Evolutionary conservation across 2,888 invertebrate genomes (phyloP).

Genomic region (Cheilosia impressa): DNA sequence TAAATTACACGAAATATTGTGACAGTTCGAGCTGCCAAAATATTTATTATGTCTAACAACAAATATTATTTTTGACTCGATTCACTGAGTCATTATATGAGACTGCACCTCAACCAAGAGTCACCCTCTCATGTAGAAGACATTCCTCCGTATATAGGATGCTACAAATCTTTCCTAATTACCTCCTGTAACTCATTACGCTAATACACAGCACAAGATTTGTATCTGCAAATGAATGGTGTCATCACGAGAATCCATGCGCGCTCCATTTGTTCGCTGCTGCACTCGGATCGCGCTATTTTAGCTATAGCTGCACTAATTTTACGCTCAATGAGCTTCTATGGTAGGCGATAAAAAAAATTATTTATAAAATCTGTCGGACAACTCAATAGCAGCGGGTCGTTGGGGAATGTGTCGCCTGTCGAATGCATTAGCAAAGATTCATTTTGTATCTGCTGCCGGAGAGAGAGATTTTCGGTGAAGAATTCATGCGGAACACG

Average conservation of each 20-base stretch:
- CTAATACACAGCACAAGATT: conserved; percentile 8
- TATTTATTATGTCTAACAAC: not conserved
- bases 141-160: not conserved
- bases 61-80: not conserved
- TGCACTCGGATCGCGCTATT: not conserved
- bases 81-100: not conserved
- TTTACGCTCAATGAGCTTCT: conserved; percentile 22
- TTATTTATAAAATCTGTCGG: conserved; percentile 20
- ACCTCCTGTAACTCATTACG: conserved; percentile 21
- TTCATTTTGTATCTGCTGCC: not conserved
- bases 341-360: conserved; percentile 14
- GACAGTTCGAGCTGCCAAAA: conserved; percentile 8
- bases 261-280: not conserved
- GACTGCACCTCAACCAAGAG: not conserved
- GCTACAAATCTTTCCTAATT: conserved; percentile 40
- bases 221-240: conserved; percentile 14
- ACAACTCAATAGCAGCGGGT: conserved; percentile 22
- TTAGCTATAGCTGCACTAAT: conserved; percentile 29
- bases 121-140: not conserved
- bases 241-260: conserved; percentile 8
- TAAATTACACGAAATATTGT: not conserved
- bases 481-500: conserved; percentile 41
- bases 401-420: not conserved
- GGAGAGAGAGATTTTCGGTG: not conserved
- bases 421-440: conserved; percentile 1